Evolutionary conservation across 2,888 invertebrate genomes (phyloP), one percentile per base, ranked within the genome.

Genomic region (Apotomis turbidana): DNA sequence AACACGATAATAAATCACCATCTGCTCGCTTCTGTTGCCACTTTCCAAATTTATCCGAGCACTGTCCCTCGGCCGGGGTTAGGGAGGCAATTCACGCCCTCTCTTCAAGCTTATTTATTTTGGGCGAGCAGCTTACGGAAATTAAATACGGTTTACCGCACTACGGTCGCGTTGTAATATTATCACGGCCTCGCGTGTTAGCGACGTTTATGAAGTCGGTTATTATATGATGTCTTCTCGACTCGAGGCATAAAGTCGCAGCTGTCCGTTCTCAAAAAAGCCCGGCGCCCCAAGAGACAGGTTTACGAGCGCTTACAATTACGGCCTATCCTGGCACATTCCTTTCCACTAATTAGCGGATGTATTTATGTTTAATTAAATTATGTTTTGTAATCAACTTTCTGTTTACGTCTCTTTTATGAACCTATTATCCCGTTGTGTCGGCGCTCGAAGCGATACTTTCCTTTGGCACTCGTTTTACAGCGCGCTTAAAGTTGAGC

Each of bases 1-100:
- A 91, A 91, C 87, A 87, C 83, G 83, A 88, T 88, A 88, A 91
- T 92, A 92, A 91, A 92, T 92, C 90, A 90, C 87, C 90, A 91
- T 90, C 90, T 91, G 89, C 83, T 82, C 86, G 86, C 88, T 88
- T 86, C 88, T 90, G 89, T 89, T 89, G 87, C 86, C 88, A 87
- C 89, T 90, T 87, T 86, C 88, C 87, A 86, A 90, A 90, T 89
- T 88, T 89, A 90, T 89, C 87, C 86, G 81, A 80, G 75, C 81
- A 72, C 62, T 66, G 70, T 72, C 71, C 71, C 52, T 59, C 44
- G 64, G 15, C 57, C 10, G 66, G 69, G 62, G 79, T 57, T 75
- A 75, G 82, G 84, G 81, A 79, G 86, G 84, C 81, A 80, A 84
- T 87, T 84, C 86, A 84, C 88, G 84, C 88, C 88, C 89, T 85